Evolutionary conservation across 1,140 invertebrate species (phyloP).

Genomic region (Drosophila tristis): DNA sequence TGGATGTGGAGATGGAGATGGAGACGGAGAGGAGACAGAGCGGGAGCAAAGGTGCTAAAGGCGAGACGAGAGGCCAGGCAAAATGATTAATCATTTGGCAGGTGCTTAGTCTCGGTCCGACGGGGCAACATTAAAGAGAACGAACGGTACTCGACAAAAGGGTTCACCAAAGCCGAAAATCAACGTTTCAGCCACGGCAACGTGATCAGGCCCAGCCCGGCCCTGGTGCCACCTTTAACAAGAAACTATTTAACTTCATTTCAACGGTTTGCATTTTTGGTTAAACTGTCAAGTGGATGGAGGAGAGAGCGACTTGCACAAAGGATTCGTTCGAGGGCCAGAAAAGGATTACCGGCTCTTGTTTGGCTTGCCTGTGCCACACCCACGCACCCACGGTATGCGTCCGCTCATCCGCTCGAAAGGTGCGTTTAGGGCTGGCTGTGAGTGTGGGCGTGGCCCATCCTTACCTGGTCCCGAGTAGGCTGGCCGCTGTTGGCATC

Average conservation of each 20-base stretch:
- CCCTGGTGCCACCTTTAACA: constrained; percentile 58
- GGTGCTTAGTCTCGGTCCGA: constrained; percentile 48
- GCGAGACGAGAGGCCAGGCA: constrained; percentile 38
- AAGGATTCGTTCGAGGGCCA: constrained; percentile 37
- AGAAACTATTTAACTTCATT: constrained; percentile 82
- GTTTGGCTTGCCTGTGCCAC: constrained; percentile 66
- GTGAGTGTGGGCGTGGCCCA: constrained; percentile 48
- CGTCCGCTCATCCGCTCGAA: constrained; percentile 15
- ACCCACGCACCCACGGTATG: constrained; percentile 37
- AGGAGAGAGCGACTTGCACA: constrained; percentile 30
- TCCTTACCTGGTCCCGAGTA: constrained; percentile 46
- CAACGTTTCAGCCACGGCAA: constrained; percentile 25
- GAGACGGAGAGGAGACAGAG: neutral
- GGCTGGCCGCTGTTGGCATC: constrained; percentile 65
- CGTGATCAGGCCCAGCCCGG: constrained; percentile 30
- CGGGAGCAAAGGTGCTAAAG: constrained; percentile 20
- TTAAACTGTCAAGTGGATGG: constrained; percentile 76
- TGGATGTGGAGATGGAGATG: neutral
- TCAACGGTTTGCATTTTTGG: constrained; percentile 75
- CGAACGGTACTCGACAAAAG: constrained; percentile 35
- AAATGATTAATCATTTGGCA: constrained; percentile 83
- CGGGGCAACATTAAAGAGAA: constrained; percentile 8
- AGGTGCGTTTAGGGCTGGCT: constrained; percentile 35
- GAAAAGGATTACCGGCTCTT: constrained; percentile 71
- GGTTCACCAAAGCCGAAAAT: constrained; percentile 38